Percentiles rank a stretch among this genome's conserved stretches.
phyloP scores from a whole-genome alignment of 1,140 invertebrate genomes.

The Brachystomella parvula region DNA sequence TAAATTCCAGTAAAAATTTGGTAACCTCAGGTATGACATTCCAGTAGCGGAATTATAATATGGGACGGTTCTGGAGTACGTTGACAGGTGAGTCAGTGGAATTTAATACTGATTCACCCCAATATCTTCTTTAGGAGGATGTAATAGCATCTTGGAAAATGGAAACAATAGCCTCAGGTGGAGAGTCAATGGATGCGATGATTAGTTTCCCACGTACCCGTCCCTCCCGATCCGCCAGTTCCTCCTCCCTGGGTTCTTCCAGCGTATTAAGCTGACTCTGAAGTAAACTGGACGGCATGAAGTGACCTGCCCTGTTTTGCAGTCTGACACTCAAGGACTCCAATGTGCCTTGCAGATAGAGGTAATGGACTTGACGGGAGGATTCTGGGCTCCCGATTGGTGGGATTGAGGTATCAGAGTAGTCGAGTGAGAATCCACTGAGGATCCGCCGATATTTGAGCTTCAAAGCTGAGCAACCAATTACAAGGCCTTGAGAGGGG shows the following conservation, averaged over 20 bases:
- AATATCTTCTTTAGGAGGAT: background rate
- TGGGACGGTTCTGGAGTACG: background rate
- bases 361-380: background rate
- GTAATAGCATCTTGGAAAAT: background rate
- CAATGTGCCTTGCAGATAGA: background rate
- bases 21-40: background rate
- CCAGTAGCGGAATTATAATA: background rate
- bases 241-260: background rate
- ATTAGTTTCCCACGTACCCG: background rate
- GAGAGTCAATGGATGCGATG: background rate
- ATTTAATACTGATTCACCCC: too few relatives aligned
- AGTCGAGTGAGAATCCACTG: background rate
- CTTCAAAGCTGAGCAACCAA: background rate
- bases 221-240: background rate
- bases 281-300: slow-evolving; percentile 1
- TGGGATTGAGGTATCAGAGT: background rate
- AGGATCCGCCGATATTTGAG: background rate
- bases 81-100: background rate
- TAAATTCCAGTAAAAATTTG: too few relatives aligned
- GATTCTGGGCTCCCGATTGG: background rate
- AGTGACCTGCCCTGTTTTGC: background rate
- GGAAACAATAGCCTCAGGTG: background rate
- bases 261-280: background rate
- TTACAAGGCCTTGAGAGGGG: background rate
- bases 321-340: background rate